phyloP scores from a whole-genome alignment of 2,888 invertebrate genomes.

The Hypselothyrea guttata region DNA sequence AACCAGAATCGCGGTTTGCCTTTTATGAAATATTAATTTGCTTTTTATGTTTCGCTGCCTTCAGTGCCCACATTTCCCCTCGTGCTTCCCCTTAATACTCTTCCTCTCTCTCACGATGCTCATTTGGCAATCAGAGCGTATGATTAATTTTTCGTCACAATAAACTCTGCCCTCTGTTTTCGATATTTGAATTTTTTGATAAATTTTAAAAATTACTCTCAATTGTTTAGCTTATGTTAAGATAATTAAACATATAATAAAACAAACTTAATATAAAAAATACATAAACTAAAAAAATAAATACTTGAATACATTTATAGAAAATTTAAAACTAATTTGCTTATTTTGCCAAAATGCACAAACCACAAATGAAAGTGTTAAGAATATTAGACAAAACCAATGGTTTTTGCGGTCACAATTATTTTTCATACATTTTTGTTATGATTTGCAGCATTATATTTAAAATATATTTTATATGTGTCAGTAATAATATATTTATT shows the following conservation, averaged over 20 bases:
- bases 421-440: background rate
- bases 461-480: no score
- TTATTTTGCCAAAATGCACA: conserved; percentile 8
- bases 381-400: conserved; percentile 12
- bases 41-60: conserved; percentile 62
- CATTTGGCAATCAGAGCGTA: conserved; percentile 77
- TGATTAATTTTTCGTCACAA: conserved; percentile 73
- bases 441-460: no score
- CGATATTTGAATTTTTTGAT: no score
- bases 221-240: no score
- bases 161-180: no score
- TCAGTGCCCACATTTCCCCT: background rate
- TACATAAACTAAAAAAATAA: no score
- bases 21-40: conserved; percentile 77
- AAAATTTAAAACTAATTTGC: no score
- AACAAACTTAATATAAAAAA: no score
- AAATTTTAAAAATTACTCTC: no score
- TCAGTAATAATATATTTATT: no score
- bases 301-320: no score
- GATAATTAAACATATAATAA: no score
- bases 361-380: conserved; percentile 57
- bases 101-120: conserved; percentile 41
- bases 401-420: conserved; percentile 34
- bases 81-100: background rate
- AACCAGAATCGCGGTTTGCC: conserved; percentile 57